Base-by-base conservation (phyloP, 2,113 vertebrate species). In the Rhadina sibilatrix region DNA sequence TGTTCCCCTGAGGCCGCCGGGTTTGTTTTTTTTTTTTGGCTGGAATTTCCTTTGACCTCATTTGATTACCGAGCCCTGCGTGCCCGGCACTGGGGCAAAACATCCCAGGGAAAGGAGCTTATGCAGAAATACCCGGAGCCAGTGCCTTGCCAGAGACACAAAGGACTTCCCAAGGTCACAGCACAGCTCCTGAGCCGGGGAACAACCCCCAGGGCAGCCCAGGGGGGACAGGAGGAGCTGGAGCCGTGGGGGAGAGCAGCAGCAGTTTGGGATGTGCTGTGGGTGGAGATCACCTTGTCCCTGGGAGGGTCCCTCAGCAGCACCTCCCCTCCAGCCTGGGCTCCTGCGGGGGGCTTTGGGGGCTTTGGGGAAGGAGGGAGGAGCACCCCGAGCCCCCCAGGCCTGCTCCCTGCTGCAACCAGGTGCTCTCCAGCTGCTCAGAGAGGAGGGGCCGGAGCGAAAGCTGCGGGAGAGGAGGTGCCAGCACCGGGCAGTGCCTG, bases 41-140 rank as follows among this genome's bases (percentile, higher is more conserved):
- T 57, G 88, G 92, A 75, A 78, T 85, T 95, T 92, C 77, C 79
- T 89, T 91, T 78, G 80, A 80, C 37, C 64, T 96, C 69, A 90
- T 94, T 92, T 94, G 84, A 61, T 86, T 82, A 78, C 70, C 0
- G 5, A 88, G 47, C 35, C 69, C 59, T 31, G 2, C 0, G 11
- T 72, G 53, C 65, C 74, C 54, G 42, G 46, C 2, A 1, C 65
- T 2, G 15, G 61, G 59, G 74, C 70, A 90, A 57, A 94, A 78
- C 64, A 75, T 76, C 91, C 25, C 50, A 60, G 91, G 89, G 66
- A 83, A 93, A 95, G 69, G 2, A 71, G 49, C 25, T 60, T 69
- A 95, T 86, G 91, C 89, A 95, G 92, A 96, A 96, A 19, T 6
- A 78, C 68, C 37, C 25, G 2, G 53, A 76, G 68, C 82, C 10